phyloP scores from a whole-genome alignment of 35 echinoderm and acorn worm species.

The Ophioderma brevispina region DNA sequence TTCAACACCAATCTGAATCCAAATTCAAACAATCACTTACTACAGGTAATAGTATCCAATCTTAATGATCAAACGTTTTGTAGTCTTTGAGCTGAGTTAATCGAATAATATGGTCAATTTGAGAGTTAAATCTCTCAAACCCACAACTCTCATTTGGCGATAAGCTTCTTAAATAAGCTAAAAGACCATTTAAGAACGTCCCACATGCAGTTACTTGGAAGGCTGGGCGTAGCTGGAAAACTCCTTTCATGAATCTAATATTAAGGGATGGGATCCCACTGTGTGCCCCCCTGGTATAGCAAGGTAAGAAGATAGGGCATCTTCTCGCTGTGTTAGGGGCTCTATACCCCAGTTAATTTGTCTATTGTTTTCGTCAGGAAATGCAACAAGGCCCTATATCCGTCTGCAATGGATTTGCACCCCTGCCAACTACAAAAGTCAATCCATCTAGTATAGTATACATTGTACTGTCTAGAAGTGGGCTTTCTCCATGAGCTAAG shows the following conservation, averaged over 20 bases:
- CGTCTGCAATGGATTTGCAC: conserved; percentile 37
- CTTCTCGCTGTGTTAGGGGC: conserved; percentile 35
- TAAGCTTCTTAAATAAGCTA: conserved; percentile 26
- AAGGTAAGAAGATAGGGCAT: neutral
- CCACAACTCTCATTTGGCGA: neutral
- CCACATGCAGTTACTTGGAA: neutral
- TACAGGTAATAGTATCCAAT: neutral
- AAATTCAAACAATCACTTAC: too few species aligned
- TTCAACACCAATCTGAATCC: too few species aligned
- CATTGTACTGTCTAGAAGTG: conserved; percentile 15
- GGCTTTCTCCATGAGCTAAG: conserved; percentile 3
- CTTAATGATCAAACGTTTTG: conserved; percentile 15
- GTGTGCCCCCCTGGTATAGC: neutral
- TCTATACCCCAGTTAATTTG: conserved; percentile 13
- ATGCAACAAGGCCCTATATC: neutral
- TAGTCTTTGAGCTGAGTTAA: conserved; percentile 40
- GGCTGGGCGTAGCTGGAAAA: conserved; percentile 33
- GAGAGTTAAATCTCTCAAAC: conserved; percentile 45
- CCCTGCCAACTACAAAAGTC: conserved; percentile 47
- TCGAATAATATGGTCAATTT: conserved; percentile 50
- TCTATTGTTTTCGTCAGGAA: conserved; percentile 29
- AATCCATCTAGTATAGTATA: conserved; percentile 42
- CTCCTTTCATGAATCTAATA: conserved; percentile 62
- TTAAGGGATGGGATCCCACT: conserved; percentile 26
- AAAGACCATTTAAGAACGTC: conserved; percentile 39